Conservation (phyloP, 2,797 vertebrate species). For the Danio jaintianensis region DNA sequence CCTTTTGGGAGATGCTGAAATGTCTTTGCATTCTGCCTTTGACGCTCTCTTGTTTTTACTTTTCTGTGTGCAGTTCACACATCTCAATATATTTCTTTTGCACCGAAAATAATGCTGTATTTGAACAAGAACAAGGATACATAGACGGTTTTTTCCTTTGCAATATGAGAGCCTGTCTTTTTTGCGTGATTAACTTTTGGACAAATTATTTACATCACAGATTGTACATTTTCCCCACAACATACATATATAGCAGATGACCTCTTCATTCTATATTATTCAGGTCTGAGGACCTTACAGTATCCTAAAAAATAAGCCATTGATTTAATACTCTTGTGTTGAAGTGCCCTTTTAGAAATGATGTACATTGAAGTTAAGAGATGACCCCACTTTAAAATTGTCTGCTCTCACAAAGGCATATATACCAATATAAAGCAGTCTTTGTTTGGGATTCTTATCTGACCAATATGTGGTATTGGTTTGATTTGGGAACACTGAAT, state of each 20-base stretch:
- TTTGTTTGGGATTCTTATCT: neutral
- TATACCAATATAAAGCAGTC: neutral
- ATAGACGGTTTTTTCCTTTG: neutral
- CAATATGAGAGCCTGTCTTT: constrained; percentile 10
- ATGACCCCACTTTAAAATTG: neutral
- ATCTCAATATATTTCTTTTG: neutral
- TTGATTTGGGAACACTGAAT: neutral
- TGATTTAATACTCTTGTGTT: neutral
- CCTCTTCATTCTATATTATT: neutral
- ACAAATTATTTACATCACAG: constrained; percentile 6
- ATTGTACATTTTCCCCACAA: constrained; percentile 14
- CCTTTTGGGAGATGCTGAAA: neutral
- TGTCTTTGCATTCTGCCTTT: neutral
- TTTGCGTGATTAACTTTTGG: neutral
- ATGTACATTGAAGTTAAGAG: neutral
- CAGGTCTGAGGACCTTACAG: no score
- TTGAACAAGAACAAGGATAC: neutral
- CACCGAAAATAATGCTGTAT: neutral
- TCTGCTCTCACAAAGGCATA: neutral
- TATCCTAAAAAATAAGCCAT: neutral
- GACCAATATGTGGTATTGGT: neutral
- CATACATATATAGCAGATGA: constrained; percentile 3
- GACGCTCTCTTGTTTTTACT: neutral
- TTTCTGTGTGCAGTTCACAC: neutral
- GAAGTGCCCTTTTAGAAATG: neutral